Percentiles rank a stretch among this genome's conserved stretches.
phyloP scores from a whole-genome alignment of 2,113 vertebrate genomes.

The Spilogale gracilis region DNA sequence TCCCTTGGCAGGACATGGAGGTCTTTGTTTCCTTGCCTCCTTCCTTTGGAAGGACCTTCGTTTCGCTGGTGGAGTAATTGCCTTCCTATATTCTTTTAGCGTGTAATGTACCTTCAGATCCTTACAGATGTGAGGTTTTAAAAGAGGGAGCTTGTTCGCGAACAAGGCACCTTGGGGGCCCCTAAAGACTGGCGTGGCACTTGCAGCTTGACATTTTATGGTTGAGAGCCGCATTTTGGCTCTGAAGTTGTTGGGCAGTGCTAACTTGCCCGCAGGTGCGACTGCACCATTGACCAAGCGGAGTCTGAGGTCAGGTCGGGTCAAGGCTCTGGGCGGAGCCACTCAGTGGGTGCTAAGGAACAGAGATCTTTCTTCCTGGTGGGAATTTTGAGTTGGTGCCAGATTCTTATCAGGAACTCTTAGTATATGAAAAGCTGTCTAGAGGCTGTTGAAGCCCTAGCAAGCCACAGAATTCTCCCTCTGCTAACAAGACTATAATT shows the following conservation, averaged over 20 bases:
- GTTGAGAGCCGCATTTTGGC: neutral
- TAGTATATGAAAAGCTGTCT: neutral
- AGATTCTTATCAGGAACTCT: neutral
- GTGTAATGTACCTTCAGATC: neutral
- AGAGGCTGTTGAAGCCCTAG: neutral
- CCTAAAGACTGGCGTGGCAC: neutral
- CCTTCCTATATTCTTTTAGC: neutral
- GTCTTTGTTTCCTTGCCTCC: neutral
- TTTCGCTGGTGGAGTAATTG: neutral
- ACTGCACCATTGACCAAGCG: neutral
- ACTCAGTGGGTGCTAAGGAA: neutral
- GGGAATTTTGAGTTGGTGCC: slow-evolving; percentile 70
- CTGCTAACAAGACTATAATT: fast-evolving
- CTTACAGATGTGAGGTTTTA: neutral
- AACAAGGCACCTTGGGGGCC: neutral
- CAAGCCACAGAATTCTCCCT: neutral
- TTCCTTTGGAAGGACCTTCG: neutral
- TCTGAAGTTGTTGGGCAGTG: neutral
- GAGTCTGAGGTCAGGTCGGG: slow-evolving; percentile 59
- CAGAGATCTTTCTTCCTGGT: slow-evolving; percentile 25
- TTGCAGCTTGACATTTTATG: neutral
- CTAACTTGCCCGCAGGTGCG: slow-evolving; percentile 12
- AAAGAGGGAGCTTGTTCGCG: neutral
- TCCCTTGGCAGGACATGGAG: neutral
- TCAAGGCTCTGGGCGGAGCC: slow-evolving; percentile 55